phyloP scores from a whole-genome alignment of 2,797 vertebrate genomes.

The Pseudomugil tenellus region DNA sequence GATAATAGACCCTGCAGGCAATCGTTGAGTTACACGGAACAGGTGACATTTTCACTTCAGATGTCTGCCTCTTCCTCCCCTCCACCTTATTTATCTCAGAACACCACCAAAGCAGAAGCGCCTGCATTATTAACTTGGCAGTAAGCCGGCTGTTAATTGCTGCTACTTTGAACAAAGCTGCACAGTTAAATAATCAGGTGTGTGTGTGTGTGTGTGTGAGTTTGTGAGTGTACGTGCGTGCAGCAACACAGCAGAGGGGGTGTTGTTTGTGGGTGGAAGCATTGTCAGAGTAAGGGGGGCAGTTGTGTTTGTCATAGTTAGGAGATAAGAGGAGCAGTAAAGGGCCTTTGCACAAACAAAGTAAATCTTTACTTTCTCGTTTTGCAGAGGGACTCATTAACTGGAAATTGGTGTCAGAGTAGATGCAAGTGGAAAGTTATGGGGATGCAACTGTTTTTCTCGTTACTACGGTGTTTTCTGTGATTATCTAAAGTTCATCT shows the following conservation, averaged over 20 bases:
- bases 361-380: neutral
- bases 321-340: slow-evolving; percentile 5
- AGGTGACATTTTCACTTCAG: slow-evolving; percentile 46
- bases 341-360: slow-evolving; percentile 10
- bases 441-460: no score
- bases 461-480: no score
- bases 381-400: neutral
- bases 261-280: slow-evolving; percentile 14
- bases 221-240: no score
- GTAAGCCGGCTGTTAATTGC: slow-evolving; percentile 43
- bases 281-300: slow-evolving; percentile 7
- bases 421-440: neutral
- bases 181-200: slow-evolving; percentile 39
- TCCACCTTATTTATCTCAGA: slow-evolving; percentile 47
- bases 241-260: neutral
- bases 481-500: no score
- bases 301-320: neutral
- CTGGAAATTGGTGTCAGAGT: neutral
- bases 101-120: slow-evolving; percentile 26
- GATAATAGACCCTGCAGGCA: slow-evolving; percentile 41
- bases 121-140: slow-evolving; percentile 41
- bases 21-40: slow-evolving; percentile 36
- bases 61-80: slow-evolving; percentile 13
- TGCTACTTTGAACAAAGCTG: slow-evolving; percentile 26
- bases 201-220: slow-evolving; percentile 23